These are phyloP conservation scores for Hirtodrosophila confusa DNA, from an alignment of 2,888 invertebrate species.

Conservation along the genomic window DNA sequence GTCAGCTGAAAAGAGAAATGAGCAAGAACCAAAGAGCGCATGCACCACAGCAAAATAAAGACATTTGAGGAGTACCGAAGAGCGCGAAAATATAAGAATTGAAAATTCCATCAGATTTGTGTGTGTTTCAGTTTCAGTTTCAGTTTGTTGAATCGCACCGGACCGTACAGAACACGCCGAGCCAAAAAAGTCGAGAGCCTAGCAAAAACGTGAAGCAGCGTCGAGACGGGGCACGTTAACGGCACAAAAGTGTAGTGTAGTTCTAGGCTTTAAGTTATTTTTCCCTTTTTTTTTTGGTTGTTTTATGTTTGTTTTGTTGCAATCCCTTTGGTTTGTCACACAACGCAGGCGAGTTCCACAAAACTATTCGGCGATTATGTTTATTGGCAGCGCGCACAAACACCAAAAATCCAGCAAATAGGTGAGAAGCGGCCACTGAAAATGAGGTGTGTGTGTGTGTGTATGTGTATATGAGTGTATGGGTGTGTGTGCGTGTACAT, in stretches of 20 bases:
- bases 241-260: slow-evolving; percentile 70
- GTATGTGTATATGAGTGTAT: slow-evolving; percentile 13
- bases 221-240: slow-evolving; percentile 58
- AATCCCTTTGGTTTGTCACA: slow-evolving; percentile 30
- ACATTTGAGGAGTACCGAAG: slow-evolving; percentile 15
- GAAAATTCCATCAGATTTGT: slow-evolving; percentile 52
- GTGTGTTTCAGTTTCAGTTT: slow-evolving; percentile 46
- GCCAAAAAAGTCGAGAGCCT: slow-evolving; percentile 33
- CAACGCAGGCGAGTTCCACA: background rate
- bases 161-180: slow-evolving; percentile 65
- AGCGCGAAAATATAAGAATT: slow-evolving; percentile 16
- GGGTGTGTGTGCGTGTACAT: slow-evolving; percentile 20
- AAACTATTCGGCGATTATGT: slow-evolving; percentile 49
- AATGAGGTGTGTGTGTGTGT: slow-evolving; percentile 21
- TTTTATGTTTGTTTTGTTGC: slow-evolving; percentile 15
- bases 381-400: slow-evolving; percentile 66
- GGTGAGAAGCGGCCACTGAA: slow-evolving; percentile 55
- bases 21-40: slow-evolving; percentile 40
- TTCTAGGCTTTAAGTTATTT: slow-evolving; percentile 51
- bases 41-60: slow-evolving; percentile 35
- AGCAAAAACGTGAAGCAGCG: slow-evolving; percentile 45
- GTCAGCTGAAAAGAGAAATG: slow-evolving; percentile 50
- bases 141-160: slow-evolving; percentile 77
- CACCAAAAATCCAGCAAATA: slow-evolving; percentile 56
- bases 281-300: slow-evolving; percentile 13